Evolutionary conservation across 2,888 invertebrate species (phyloP).

Genomic region (Drosophila testacea): DNA sequence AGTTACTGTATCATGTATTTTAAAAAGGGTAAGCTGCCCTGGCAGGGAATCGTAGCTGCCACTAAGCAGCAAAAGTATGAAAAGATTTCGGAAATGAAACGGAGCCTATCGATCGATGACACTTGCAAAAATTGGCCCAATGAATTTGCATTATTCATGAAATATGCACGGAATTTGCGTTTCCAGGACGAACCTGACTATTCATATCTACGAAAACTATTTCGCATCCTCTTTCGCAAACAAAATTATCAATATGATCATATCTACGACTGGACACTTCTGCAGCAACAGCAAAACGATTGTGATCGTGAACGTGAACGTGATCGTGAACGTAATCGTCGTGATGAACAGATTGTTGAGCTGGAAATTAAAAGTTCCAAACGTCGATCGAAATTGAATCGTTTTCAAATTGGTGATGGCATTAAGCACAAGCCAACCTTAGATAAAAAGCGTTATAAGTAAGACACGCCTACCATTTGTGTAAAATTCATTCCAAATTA

Average conservation of each 20-base stretch:
- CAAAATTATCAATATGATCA: slow-evolving; percentile 99
- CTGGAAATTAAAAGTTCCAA: slow-evolving; percentile 17
- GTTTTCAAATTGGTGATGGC: slow-evolving; percentile 22
- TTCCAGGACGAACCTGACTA: slow-evolving; percentile 99
- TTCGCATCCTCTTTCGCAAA: slow-evolving; percentile 96
- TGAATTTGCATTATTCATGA: slow-evolving; percentile 99
- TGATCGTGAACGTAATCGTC: slow-evolving; percentile 28
- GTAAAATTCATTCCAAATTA: slow-evolving; percentile 41
- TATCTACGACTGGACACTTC: slow-evolving; percentile 99
- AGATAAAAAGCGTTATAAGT: slow-evolving; percentile 30
- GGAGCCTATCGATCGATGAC: slow-evolving; percentile 98
- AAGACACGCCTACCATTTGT: not conserved
- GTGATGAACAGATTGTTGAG: slow-evolving; percentile 15
- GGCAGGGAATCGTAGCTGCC: slow-evolving; percentile 98
- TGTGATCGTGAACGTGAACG: slow-evolving; percentile 16
- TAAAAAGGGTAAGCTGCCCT: slow-evolving; percentile 95
- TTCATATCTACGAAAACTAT: slow-evolving; percentile 97
- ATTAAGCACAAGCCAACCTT: slow-evolving; percentile 14
- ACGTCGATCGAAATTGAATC: slow-evolving; percentile 1
- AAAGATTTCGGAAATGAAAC: slow-evolving; percentile 99
- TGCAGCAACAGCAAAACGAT: slow-evolving; percentile 90
- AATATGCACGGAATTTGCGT: slow-evolving; percentile 97
- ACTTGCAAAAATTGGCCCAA: slow-evolving; percentile 99
- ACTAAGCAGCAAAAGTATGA: slow-evolving; percentile 99
- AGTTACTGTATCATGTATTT: slow-evolving; percentile 99